Base-by-base conservation (phyloP, 2,888 invertebrate species). In the Nowickia ferox region DNA sequence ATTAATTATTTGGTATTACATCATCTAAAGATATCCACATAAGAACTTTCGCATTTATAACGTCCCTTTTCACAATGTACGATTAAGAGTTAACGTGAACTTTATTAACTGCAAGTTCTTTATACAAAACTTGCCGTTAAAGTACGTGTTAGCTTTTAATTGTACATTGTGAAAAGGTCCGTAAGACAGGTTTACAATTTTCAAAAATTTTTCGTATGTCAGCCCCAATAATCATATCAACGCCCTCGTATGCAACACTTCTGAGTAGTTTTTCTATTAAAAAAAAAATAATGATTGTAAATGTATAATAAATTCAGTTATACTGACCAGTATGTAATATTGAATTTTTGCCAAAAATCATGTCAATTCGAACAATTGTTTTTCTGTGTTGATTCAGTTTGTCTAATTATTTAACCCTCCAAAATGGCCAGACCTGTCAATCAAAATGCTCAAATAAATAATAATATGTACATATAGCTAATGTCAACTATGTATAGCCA, bases 381-480 rank as follows among this genome's bases (percentile, higher is more conserved):
- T 65, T 74, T 61, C 40, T 55, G 53, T 48, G 15, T 57, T 44
- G 51, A 80, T 69, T 71, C 48, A 78, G 55, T 74, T 79, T 38
- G 57, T 78, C 66, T 72, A 72, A 72, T 72, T 78, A 76, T 79
- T 83, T 87, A 87, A 88, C 87, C 88, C 88, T 88, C 87, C 79
- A 66, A 65, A 68, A 40, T 80, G 87, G 30, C 87, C 87, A 86
- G 86, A 88, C 87, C 81, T 87, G 88, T 88, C 88, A 87, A 81
- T 87, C 86, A 86, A 83, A 86, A n/a, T 30, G 17, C 2, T 22
- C n/a, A 30, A 65, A 30, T 30, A 68, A 15, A 17, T 1, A 55
- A 65, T 53, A 55, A 55, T 10, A 17, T 68, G 46, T 19, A 66
- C 13, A 1, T 44, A 55, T 63, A 53, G 9, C 42, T 55, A 30